Conservation (phyloP, 2,888 invertebrate genomes). For the Spodoptera exigua region DNA sequence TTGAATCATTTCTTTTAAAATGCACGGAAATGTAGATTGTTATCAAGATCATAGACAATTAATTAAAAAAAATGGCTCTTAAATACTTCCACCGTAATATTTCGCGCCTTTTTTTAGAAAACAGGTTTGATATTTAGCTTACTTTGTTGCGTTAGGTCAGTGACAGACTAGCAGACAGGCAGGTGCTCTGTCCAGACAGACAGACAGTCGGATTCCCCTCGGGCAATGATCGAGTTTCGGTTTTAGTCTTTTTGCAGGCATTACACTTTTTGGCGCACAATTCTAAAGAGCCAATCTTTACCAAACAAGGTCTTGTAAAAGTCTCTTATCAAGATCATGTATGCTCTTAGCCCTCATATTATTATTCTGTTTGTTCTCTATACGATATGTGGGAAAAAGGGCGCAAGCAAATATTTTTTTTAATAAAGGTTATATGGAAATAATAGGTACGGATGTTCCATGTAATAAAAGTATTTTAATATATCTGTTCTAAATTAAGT, state of each 20-base stretch:
- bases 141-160: constrained; percentile 53
- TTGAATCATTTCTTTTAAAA: no score
- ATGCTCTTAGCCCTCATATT: background rate
- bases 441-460: background rate
- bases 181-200: constrained; percentile 36
- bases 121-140: constrained; percentile 43
- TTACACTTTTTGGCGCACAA: constrained; percentile 16
- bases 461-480: no score
- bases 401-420: background rate
- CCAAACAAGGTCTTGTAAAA: constrained; percentile 1
- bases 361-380: background rate
- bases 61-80: background rate
- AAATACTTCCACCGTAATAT: constrained; percentile 12
- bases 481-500: no score
- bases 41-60: no score
- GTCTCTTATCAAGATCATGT: background rate
- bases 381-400: constrained; percentile 14
- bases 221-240: constrained; percentile 36
- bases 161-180: constrained; percentile 33
- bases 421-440: no score
- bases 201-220: constrained; percentile 30
- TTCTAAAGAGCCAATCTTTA: constrained; percentile 8
- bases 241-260: constrained; percentile 19
- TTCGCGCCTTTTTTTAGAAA: constrained; percentile 27
- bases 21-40: no score